These are phyloP conservation scores for Porites australiensis DNA, from an alignment of 64 coral and sea anemone genomes.

Conservation along the genomic window DNA sequence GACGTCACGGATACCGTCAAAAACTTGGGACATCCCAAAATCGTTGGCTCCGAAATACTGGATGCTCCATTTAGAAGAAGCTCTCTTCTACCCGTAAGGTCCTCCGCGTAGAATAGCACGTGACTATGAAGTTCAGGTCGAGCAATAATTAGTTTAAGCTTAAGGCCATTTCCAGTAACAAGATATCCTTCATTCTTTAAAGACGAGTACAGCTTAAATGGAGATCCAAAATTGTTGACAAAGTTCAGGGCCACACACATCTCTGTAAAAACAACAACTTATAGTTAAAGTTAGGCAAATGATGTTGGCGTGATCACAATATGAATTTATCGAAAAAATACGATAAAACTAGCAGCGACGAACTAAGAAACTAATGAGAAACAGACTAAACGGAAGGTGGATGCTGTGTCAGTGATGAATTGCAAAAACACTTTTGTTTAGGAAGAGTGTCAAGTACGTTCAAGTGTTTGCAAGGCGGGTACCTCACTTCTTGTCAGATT, in stretches of 20 bases:
- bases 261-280: neutral
- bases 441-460: too few species aligned
- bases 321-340: too few species aligned
- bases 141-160: conserved; percentile 15
- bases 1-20: neutral
- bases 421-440: too few species aligned
- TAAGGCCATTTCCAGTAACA: conserved; percentile 44
- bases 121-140: conserved; percentile 29
- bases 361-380: too few species aligned
- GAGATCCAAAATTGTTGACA: conserved; percentile 56
- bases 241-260: conserved; percentile 38
- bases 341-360: too few species aligned
- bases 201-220: conserved; percentile 70
- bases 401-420: too few species aligned
- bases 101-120: conserved; percentile 10
- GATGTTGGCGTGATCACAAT: neutral
- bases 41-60: neutral
- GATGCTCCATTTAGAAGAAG: neutral
- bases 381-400: too few species aligned
- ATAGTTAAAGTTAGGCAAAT: neutral
- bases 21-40: neutral
- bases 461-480: too few species aligned
- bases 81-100: neutral
- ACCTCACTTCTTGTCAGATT: too few species aligned
- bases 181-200: conserved; percentile 80